phyloP scores from a whole-genome alignment of 2,113 vertebrate species.

The Psammodynastes pulverulentus region DNA sequence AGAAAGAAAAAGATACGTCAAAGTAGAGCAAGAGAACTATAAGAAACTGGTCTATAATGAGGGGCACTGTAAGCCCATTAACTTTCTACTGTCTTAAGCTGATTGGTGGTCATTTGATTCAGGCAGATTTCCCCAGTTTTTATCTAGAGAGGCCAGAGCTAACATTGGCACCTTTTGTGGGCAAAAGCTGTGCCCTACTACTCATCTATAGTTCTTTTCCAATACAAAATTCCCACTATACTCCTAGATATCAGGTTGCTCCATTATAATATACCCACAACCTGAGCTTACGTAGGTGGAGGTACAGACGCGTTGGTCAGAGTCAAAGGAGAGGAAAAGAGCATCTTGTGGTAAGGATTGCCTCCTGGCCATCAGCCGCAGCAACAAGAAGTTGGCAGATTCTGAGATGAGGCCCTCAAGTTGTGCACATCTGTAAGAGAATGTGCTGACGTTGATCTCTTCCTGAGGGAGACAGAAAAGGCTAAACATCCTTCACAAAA shows the following conservation, averaged over 20 bases:
- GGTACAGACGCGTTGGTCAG: constrained; percentile 66
- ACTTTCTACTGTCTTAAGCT: not conserved
- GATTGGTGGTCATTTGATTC: not conserved
- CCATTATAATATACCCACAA: accelerated
- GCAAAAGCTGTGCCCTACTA: not conserved
- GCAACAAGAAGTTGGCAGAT: constrained; percentile 80
- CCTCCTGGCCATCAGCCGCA: constrained; percentile 77
- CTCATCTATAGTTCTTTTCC: not conserved
- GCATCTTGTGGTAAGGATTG: constrained; percentile 68
- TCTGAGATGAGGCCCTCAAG: constrained; percentile 79
- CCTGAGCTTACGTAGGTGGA: constrained; percentile 77
- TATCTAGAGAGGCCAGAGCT: not conserved
- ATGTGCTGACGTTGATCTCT: constrained; percentile 63
- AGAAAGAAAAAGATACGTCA: not conserved
- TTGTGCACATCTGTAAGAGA: constrained; percentile 55
- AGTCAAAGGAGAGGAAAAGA: constrained; percentile 76
- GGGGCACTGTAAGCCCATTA: not conserved
- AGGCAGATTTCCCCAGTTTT: not conserved
- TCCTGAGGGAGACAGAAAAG: constrained; percentile 45
- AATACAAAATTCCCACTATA: not conserved
- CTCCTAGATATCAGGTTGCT: not conserved
- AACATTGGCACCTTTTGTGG: not conserved
- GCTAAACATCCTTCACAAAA: not conserved
- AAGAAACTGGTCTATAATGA: not conserved
- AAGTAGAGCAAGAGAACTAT: not conserved